Percentiles rank a stretch among this genome's conserved stretches.
Conservation (phyloP, 2,888 invertebrate genomes). For the Caenorhabditis macrosperma region DNA sequence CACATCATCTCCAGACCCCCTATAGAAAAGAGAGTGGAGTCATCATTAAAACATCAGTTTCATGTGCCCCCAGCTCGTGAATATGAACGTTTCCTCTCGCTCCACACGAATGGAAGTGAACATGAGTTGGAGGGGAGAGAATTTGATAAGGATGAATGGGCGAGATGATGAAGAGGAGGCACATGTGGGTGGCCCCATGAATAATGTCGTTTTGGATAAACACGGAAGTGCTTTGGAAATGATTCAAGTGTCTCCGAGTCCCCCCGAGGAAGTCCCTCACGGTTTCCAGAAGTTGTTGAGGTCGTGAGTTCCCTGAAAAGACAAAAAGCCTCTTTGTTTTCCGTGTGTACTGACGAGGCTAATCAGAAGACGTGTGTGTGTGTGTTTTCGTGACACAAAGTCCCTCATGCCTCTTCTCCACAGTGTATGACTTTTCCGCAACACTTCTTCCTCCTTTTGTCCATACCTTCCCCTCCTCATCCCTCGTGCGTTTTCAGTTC, state of each 20-base stretch:
- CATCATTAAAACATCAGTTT: no score
- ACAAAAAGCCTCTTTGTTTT: constrained; percentile 3
- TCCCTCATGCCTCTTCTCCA: constrained; percentile 4
- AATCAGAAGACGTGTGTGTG: constrained; percentile 16
- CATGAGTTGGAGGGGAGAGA: neutral
- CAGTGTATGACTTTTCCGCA: neutral
- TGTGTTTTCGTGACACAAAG: constrained; percentile 32
- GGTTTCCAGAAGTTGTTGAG: no score
- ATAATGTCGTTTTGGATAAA: no score
- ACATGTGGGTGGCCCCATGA: neutral
- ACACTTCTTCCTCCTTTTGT: neutral
- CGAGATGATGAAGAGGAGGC: neutral
- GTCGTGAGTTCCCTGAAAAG: neutral
- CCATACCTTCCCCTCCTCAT: neutral
- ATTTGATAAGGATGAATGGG: neutral
- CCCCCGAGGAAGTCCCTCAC: no score
- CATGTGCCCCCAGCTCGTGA: no score
- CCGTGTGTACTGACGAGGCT: constrained; percentile 13
- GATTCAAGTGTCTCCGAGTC: no score
- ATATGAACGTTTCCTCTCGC: no score
- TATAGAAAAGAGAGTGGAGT: no score
- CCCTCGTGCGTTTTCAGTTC: neutral
- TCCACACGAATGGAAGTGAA: no score
- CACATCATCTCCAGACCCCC: no score
- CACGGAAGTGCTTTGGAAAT: no score